Evolutionary conservation across 2,113 vertebrate genomes (phyloP), one percentile per base, ranked within the genome.

Genomic region (Chauna torquata): DNA sequence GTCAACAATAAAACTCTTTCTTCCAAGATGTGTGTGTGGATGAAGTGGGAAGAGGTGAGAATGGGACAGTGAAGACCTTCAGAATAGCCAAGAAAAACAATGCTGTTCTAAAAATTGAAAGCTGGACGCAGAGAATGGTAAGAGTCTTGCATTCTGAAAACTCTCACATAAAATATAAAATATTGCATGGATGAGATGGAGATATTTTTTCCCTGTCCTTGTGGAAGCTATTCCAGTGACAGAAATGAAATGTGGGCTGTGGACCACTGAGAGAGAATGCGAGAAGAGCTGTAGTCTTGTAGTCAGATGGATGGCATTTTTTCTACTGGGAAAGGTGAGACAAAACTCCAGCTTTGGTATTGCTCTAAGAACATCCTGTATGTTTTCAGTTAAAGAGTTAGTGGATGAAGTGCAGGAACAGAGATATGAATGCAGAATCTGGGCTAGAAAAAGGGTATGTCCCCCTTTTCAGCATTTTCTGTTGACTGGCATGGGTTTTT

Each of bases 1-100:
- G 10, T 94, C 64, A 95, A 88, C 36, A 93, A 72, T 54, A 45
- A 82, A 93, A 86, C 34, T 20, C 28, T 82, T 94, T 95, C 4
- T 4, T 77, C 52, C 72, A 47, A 89, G 47, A 89, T 71, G 44
- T 87, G n/a, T 75, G 54, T 70, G n/a, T n/a, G 34, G 57, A 38
- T 77, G 62, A 80, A 59, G 42, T 76, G 49, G 66, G 15, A 82
- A 36, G 62, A 91, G 45, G 18, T 30, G 1, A 2, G 30, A 20
- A 76, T 12, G 36, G 8, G 17, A 57, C 13, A 50, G 16, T 22
- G 25, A 79, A 71, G 74, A 83, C 57, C 96, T 94, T 96, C 57
- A 85, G 50, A 88, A 90, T 64, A 14, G 2, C 76, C 38, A 65
- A 82, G 19, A 86, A 36, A 91, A 54, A 95, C n/a, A 50, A 57